These are phyloP conservation scores for Octomys mimax DNA, from an alignment of 2,797 vertebrate genomes.

Conservation along the genomic window DNA sequence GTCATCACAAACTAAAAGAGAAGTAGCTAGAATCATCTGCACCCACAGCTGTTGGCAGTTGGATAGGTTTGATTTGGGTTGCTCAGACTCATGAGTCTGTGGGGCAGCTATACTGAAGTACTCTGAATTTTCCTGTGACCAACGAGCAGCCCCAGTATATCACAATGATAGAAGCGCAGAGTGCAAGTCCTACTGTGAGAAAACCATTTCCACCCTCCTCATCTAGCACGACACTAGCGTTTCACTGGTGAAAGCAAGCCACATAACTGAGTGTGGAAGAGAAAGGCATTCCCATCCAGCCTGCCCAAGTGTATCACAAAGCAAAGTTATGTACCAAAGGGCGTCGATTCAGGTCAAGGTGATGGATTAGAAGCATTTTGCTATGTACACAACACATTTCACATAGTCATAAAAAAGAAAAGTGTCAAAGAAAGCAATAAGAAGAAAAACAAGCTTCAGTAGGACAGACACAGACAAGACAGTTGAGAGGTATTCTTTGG, in stretches of 20 bases:
- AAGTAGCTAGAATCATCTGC: slow-evolving; percentile 40
- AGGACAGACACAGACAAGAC: neutral
- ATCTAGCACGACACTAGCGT: neutral
- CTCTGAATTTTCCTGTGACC: neutral
- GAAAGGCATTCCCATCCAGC: neutral
- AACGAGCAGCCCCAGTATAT: accelerated
- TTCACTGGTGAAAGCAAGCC: neutral
- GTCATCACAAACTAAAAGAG: slow-evolving; percentile 90
- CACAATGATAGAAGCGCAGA: neutral
- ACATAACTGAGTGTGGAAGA: neutral
- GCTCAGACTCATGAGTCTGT: neutral
- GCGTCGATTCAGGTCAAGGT: neutral
- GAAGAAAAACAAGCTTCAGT: neutral
- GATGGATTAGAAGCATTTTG: neutral
- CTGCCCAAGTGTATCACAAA: accelerated
- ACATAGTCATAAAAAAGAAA: neutral
- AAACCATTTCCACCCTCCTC: neutral
- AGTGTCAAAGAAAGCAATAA: neutral
- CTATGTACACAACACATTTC: neutral
- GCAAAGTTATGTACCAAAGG: neutral
- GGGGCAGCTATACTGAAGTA: neutral
- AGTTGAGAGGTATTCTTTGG: neutral
- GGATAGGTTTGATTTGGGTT: neutral
- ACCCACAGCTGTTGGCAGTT: neutral
- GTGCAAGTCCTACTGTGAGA: neutral